A percentile compares a stretch with the other conserved stretches of the same genome.
Evolutionary conservation across 2,888 invertebrate genomes (phyloP).

Genomic region (Yponomeuta evonymella): DNA sequence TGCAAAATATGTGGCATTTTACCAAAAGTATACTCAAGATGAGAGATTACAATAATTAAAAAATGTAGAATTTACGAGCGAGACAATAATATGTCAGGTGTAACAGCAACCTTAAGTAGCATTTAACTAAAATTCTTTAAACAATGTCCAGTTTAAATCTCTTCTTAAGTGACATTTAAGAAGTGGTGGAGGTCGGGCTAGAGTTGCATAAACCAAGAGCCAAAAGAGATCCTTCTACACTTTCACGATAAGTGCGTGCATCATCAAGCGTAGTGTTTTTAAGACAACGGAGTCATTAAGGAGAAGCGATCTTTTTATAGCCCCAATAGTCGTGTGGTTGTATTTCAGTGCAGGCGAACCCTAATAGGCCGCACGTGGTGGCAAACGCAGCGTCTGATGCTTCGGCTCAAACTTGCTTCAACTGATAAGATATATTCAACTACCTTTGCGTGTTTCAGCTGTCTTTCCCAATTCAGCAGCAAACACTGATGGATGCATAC

Average conservation of each 20-base stretch:
- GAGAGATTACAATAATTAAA: no score
- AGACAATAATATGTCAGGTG: no score
- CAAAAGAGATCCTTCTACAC: not conserved
- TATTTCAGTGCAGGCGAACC: slow-evolving; percentile 60
- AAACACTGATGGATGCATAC: not conserved
- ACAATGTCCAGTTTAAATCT: no score
- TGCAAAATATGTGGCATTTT: no score
- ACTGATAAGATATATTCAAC: not conserved
- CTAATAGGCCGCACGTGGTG: slow-evolving; percentile 66
- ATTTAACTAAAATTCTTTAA: not conserved
- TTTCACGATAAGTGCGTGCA: not conserved
- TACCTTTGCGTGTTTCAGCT: slow-evolving; percentile 1
- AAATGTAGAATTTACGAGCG: no score
- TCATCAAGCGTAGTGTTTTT: slow-evolving; percentile 17
- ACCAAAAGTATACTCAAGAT: no score
- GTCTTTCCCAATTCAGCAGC: not conserved
- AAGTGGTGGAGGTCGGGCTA: no score
- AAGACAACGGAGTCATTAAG: slow-evolving; percentile 63
- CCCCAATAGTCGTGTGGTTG: slow-evolving; percentile 33
- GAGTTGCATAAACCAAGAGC: no score
- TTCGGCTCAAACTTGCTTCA: no score
- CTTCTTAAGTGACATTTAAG: no score
- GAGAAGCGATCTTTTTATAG: slow-evolving; percentile 52
- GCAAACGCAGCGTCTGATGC: slow-evolving; percentile 12
- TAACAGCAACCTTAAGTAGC: no score